Percentiles rank a stretch among this genome's conserved stretches.
Evolutionary conservation across 2,888 invertebrate species (phyloP).

Genomic region (Hyppa rectilinea): DNA sequence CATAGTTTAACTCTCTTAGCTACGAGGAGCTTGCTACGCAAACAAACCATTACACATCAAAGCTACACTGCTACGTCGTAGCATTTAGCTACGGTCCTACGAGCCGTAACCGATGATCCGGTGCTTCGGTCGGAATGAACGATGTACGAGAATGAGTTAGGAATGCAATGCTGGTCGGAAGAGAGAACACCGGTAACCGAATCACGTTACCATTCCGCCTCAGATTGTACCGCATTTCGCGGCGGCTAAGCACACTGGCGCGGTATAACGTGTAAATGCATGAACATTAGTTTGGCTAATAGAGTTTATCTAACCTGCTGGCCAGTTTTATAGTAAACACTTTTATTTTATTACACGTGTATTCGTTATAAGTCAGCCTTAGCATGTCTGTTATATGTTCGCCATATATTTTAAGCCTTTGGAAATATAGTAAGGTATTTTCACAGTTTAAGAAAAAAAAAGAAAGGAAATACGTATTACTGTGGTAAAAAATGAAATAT

Average conservation of each 20-base stretch:
- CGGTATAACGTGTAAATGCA: conserved; percentile 1
- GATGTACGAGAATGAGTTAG: neutral
- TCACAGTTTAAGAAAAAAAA: too few species aligned
- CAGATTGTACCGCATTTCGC: neutral
- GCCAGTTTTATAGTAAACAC: neutral
- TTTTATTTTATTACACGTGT: neutral
- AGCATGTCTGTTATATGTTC: neutral
- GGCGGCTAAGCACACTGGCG: neutral
- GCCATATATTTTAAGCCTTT: neutral
- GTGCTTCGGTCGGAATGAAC: conserved; percentile 4
- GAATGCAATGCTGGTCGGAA: neutral
- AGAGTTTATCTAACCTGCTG: neutral
- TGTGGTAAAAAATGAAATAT: too few species aligned
- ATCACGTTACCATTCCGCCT: neutral
- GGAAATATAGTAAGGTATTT: too few species aligned
- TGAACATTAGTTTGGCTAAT: neutral
- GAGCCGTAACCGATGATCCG: conserved; percentile 5
- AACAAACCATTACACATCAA: conserved; percentile 5
- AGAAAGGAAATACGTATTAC: too few species aligned
- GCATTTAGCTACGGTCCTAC: conserved; percentile 45
- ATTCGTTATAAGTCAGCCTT: neutral
- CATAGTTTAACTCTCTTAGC: neutral
- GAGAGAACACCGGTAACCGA: neutral
- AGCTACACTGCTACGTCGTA: conserved; percentile 53
- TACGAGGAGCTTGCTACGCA: neutral